Conservation (phyloP, 2,797 vertebrate genomes). For the Typhlichthys subterraneus region DNA sequence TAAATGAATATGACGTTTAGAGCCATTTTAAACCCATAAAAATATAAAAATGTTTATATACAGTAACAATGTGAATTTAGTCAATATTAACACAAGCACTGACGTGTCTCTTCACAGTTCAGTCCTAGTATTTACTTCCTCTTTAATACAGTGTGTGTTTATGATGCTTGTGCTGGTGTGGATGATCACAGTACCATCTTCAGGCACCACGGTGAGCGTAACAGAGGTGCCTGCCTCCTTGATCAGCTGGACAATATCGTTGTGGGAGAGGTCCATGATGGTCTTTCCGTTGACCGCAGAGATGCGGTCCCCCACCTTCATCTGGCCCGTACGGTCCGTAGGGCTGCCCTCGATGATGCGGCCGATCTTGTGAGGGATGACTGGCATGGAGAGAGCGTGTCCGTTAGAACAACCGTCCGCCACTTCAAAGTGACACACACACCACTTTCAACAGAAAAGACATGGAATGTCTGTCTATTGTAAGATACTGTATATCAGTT, state of each 20-base stretch:
- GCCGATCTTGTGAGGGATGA: slow-evolving; percentile 98
- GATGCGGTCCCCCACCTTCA: slow-evolving; percentile 95
- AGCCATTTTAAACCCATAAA: too few species aligned
- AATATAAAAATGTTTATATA: too few species aligned
- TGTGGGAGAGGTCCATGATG: slow-evolving; percentile 93
- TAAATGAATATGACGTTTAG: too few species aligned
- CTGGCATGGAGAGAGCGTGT: slow-evolving; percentile 61
- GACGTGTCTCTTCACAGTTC: too few species aligned
- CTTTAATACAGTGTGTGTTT: background rate
- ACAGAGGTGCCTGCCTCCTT: slow-evolving; percentile 92
- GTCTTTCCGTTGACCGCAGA: slow-evolving; percentile 92
- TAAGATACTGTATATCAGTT: too few species aligned
- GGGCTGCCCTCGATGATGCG: slow-evolving; percentile 96
- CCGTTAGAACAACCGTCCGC: too few species aligned
- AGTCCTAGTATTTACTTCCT: too few species aligned
- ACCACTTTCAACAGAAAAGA: too few species aligned
- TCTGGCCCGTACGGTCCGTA: slow-evolving; percentile 88
- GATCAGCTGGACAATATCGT: slow-evolving; percentile 96
- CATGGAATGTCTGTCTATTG: too few species aligned
- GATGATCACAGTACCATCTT: slow-evolving; percentile 85
- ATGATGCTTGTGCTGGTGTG: background rate
- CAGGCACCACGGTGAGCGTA: slow-evolving; percentile 92
- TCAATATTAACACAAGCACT: too few species aligned
- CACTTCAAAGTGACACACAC: too few species aligned
- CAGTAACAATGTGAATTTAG: too few species aligned